These are phyloP conservation scores for Cistogaster globosa DNA, from an alignment of 2,888 invertebrate species.

Conservation along the genomic window DNA sequence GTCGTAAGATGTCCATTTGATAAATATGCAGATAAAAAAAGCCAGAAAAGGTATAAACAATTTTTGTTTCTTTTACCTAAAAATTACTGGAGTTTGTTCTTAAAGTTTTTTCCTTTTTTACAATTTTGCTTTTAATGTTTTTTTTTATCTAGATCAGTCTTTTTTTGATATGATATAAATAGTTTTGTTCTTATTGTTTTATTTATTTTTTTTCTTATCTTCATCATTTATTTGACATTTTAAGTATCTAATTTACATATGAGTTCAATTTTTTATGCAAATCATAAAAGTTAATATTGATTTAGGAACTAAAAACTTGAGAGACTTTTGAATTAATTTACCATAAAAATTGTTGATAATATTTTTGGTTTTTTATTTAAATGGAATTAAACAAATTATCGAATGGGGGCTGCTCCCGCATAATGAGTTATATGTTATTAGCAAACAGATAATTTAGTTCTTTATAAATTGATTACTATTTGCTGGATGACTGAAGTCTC, in stretches of 20 bases:
- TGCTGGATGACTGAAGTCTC: too few species aligned
- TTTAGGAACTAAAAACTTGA: slow-evolving; percentile 43
- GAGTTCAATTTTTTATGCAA: slow-evolving; percentile 40
- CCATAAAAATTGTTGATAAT: slow-evolving; percentile 25
- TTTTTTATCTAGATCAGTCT: neutral
- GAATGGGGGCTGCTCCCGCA: too few species aligned
- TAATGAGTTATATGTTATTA: too few species aligned
- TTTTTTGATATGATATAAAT: slow-evolving; percentile 40
- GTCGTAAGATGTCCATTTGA: slow-evolving; percentile 54
- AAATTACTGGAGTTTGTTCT: neutral
- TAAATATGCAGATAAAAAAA: slow-evolving; percentile 63
- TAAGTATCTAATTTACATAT: slow-evolving; percentile 69
- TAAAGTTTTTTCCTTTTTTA: neutral
- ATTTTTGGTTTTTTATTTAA: neutral
- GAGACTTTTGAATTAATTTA: slow-evolving; percentile 14
- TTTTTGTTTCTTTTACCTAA: slow-evolving; percentile 1
- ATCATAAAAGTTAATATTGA: slow-evolving; percentile 61
- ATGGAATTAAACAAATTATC: neutral
- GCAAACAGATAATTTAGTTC: too few species aligned
- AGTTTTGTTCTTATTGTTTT: slow-evolving; percentile 14
- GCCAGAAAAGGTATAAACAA: slow-evolving; percentile 47
- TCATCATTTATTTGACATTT: slow-evolving; percentile 66
- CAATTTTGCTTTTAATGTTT: neutral
- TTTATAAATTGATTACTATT: too few species aligned
- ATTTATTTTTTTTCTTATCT: neutral